A percentile compares a stretch with the other conserved stretches of the same genome.
Conservation (phyloP, 2,797 vertebrate genomes). For the Numenius phaeopus region DNA sequence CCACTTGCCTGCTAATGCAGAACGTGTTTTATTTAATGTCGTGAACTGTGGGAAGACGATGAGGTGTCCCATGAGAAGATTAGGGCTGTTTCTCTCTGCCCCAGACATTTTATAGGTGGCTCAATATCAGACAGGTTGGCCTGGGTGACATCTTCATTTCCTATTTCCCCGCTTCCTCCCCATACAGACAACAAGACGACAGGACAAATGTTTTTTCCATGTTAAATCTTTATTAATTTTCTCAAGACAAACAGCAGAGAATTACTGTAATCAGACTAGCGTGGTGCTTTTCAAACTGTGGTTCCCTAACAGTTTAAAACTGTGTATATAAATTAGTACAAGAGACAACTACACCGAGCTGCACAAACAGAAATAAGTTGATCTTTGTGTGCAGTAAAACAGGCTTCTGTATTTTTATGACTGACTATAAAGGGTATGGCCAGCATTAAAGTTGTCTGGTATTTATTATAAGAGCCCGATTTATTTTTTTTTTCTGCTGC, state of each 20-base stretch:
- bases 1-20: background rate
- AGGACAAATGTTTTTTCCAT: background rate
- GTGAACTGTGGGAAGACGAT: background rate
- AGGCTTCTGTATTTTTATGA: background rate
- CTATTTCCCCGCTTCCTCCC: background rate
- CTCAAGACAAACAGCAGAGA: background rate
- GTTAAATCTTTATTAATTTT: conserved; percentile 45
- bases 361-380: background rate
- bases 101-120: background rate
- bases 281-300: background rate
- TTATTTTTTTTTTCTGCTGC: background rate
- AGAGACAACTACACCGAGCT: background rate
- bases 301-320: background rate
- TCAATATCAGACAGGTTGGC: background rate
- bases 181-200: background rate
- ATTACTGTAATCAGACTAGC: background rate
- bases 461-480: background rate
- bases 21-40: background rate
- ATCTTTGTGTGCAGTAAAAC: background rate
- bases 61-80: background rate
- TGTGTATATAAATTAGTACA: background rate
- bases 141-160: background rate
- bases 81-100: background rate
- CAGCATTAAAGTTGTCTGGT: background rate
- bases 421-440: background rate